Base-by-base conservation (phyloP, 2,888 invertebrate species). In the Phania funesta region DNA sequence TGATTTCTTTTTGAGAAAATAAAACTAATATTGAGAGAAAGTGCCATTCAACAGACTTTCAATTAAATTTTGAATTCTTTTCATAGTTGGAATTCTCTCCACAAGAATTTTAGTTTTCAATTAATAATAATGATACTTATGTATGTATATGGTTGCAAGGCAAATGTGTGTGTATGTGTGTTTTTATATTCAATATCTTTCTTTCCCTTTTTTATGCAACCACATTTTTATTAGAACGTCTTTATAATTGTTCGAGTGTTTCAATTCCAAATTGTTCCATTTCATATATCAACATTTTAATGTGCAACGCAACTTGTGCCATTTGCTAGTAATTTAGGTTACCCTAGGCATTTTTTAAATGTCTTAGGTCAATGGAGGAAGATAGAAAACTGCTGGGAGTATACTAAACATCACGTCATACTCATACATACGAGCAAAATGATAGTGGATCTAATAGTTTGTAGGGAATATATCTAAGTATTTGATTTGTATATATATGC, bases 321-420 rank as follows among this genome's bases (percentile, higher is more conserved):
- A 74, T 78, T 74, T 78, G 58, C 35, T 58, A 60, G 38, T 46
- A 82, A 82, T 82, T 82, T 82, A 82, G 82, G 78, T 82, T 82
- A 82, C 78, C 78, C 82, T 82, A 78, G 82, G 82, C 78, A 82
- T 78, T 64, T 68, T 65, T 58, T 26, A 71, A 74, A 82, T 78
- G 78, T 78, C 82, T 78, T 65, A 78, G 82, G 82, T 82, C 82
- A 78, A 52, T 64, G 50, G 77, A 26, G 50, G 60, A 52, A 52
- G 35, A 18, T 32, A 20, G 52, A 16, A 64, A 62, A 29, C 29
- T 52, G 29, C 18, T 26, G 50, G 20, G 50, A 29, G 20, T 13
- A 64, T 24, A 6, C 13, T 22, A 62, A 64, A 32, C 52, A 74
- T 62, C 13, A 62, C 41, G 29, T 44, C 11, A 52, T 41, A 44